Conservation (phyloP, 2,113 vertebrate species). For the Heliornis fulica region DNA sequence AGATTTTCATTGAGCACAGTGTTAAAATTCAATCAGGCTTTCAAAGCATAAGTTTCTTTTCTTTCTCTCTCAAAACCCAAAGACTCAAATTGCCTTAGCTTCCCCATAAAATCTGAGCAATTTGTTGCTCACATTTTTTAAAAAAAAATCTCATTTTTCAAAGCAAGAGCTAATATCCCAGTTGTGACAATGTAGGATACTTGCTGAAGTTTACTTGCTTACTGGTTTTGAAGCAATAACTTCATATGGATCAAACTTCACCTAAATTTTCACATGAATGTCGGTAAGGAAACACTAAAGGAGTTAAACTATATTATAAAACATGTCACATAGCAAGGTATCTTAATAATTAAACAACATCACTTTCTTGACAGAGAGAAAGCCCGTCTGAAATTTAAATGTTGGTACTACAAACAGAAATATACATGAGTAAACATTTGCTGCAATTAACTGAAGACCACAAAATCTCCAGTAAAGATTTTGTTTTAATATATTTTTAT, state of each 20-base stretch:
- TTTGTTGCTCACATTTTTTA: too few species aligned
- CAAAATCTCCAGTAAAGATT: not conserved
- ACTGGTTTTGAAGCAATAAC: not conserved
- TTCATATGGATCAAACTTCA: not conserved
- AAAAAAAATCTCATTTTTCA: too few species aligned
- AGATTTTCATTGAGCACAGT: not conserved
- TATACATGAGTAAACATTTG: constrained; percentile 46
- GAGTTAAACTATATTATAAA: constrained; percentile 30
- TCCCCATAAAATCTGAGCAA: not conserved
- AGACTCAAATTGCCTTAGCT: not conserved
- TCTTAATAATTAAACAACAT: constrained; percentile 60
- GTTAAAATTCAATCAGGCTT: not conserved
- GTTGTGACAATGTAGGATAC: not conserved
- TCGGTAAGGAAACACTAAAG: not conserved
- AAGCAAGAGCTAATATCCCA: not conserved
- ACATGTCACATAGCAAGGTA: not conserved
- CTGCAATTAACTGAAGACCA: constrained; percentile 23
- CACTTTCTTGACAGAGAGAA: not conserved
- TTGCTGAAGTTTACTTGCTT: not conserved
- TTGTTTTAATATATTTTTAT: not conserved
- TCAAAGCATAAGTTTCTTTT: not conserved
- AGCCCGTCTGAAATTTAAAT: constrained; percentile 40
- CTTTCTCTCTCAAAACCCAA: not conserved
- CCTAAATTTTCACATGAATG: not conserved
- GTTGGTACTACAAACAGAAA: constrained; percentile 34